Base-by-base conservation (phyloP, 2,888 invertebrate species). In the Agrotis clavis region DNA sequence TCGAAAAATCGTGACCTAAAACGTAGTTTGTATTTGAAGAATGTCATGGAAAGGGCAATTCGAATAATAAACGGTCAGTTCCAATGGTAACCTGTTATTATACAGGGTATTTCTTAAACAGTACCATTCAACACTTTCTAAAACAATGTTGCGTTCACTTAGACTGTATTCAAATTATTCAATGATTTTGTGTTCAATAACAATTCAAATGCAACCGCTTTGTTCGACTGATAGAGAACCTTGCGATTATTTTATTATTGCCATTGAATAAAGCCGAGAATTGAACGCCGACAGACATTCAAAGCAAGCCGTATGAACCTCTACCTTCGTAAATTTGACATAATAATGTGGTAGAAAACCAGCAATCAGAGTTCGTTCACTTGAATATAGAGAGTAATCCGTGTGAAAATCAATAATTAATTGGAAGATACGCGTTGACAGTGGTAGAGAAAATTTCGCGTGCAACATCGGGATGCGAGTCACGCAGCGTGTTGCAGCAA, bases 131-230 rank as follows among this genome's bases (percentile, higher is more conserved):
- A 89, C 91, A 93, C 94, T 94, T 94, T 94, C 93, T 93, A 93
- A 93, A 92, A 93, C 91, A 93, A 92, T 92, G 89, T 90, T 88
- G 88, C 92, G 92, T 91, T 92, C 92, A 92, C 92, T 92, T 87
- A 90, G 73, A 89, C 89, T 88, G 88, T 91, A 91, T 94, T 93
- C 91, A 92, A 93, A 92, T 92, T 91, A 91, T 92, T 92, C 90
- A 89, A 90, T 90, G 92, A 90, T 92, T 90, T 91, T 90, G 91
- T 88, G 83, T 85, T 71, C 75, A 85, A 79, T 88, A 88, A 90
- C 88, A 88, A 90, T 88, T 89, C 86, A 83, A 89, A 89, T 86
- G 86, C 81, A 82, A 79, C 87, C 82, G 84, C 86, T 86, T 89
- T 86, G 83, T 87, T 82, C 80, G 53, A 67, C 77, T 71, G 76